These are phyloP conservation scores for Magallana angulata DNA, from an alignment of 1,140 invertebrate species.

Conservation along the genomic window DNA sequence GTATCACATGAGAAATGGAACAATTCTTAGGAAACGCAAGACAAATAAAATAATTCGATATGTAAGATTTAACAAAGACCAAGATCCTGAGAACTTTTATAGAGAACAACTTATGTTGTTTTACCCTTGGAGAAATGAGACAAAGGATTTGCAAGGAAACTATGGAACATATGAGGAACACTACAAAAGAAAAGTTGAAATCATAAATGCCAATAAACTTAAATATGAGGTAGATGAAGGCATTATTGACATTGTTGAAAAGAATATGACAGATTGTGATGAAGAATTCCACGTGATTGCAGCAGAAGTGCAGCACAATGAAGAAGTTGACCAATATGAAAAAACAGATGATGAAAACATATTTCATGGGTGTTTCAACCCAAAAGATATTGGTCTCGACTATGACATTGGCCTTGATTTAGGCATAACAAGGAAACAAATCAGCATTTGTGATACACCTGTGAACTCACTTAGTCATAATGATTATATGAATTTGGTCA, in stretches of 20 bases:
- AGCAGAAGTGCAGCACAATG: slow-evolving; percentile 19
- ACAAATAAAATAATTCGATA: slow-evolving; percentile 52
- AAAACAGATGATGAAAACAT: background rate
- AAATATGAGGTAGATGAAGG: slow-evolving; percentile 39
- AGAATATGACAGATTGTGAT: background rate
- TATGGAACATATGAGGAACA: slow-evolving; percentile 41
- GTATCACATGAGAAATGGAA: slow-evolving; percentile 53
- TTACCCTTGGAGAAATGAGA: slow-evolving; percentile 57
- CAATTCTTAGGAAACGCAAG: slow-evolving; percentile 53
- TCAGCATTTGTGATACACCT: background rate
- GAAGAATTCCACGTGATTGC: slow-evolving; percentile 10
- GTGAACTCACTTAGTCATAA: slow-evolving; percentile 34
- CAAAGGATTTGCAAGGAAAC: slow-evolving; percentile 39
- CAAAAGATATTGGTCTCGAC: background rate
- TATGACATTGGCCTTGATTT: slow-evolving; percentile 47
- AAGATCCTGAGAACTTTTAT: slow-evolving; percentile 55
- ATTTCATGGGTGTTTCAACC: slow-evolving; percentile 39
- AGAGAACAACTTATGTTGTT: slow-evolving; percentile 56
- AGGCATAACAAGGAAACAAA: slow-evolving; percentile 32
- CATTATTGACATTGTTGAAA: slow-evolving; percentile 11
- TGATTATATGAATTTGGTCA: slow-evolving; percentile 39
- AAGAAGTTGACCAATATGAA: slow-evolving; percentile 18
- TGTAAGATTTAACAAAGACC: slow-evolving; percentile 47
- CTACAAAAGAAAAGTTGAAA: background rate
- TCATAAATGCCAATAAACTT: background rate